phyloP scores from a whole-genome alignment of 2,888 invertebrate genomes.

The Scotopteryx bipunctaria region DNA sequence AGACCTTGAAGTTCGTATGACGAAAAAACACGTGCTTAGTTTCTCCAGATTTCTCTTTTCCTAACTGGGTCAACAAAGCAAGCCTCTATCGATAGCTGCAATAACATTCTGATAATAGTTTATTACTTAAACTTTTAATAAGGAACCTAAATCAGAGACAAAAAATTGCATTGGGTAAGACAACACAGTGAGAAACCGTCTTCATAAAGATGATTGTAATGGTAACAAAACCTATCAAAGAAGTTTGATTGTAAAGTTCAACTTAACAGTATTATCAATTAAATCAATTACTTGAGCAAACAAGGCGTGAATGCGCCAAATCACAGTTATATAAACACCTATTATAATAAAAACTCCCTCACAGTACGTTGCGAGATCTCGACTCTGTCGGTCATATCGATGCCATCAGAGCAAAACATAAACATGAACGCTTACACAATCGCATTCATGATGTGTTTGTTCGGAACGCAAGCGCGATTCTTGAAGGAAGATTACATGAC shows the following conservation, averaged over 20 bases:
- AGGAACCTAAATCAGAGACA: too few relatives aligned
- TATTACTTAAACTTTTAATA: too few relatives aligned
- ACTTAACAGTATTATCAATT: constrained; percentile 1
- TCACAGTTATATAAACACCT: constrained; percentile 13
- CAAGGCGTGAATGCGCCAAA: constrained; percentile 16
- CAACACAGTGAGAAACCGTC: too few relatives aligned
- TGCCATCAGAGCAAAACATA: constrained; percentile 19
- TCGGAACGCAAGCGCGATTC: constrained; percentile 36
- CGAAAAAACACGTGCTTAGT: background rate
- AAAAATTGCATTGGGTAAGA: too few relatives aligned
- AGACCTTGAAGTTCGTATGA: background rate
- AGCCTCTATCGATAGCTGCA: too few relatives aligned
- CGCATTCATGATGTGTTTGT: constrained; percentile 37
- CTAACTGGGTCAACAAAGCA: background rate
- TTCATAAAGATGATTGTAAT: too few relatives aligned
- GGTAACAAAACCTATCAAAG: too few relatives aligned
- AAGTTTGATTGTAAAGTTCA: too few relatives aligned
- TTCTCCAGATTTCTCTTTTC: background rate
- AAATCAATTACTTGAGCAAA: background rate
- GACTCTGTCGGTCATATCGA: constrained; percentile 21
- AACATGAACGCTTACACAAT: constrained; percentile 38
- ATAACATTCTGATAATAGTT: too few relatives aligned
- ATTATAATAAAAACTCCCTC: constrained; percentile 4
- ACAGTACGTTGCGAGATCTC: constrained; percentile 15
- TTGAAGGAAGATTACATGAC: constrained; percentile 46